Evolutionary conservation across 2,113 vertebrate species (phyloP), one percentile per base, ranked within the genome.

Genomic region (Pseudorhombus dupliciocellatus): DNA sequence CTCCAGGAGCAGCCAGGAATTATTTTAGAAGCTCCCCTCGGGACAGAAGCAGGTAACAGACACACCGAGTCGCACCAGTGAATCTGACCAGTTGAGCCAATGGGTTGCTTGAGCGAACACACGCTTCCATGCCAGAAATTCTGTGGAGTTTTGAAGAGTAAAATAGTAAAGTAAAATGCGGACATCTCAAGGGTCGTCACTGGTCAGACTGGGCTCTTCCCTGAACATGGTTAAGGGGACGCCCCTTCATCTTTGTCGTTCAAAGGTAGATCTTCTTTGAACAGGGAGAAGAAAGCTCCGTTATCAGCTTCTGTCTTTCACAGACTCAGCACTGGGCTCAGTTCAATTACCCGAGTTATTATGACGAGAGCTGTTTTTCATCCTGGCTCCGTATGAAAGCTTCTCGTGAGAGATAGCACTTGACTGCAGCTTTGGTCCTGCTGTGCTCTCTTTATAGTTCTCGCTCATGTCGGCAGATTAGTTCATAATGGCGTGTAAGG

Each of bases 361-460:
- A 71, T 40, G 80, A 71, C 21, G 42, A 54, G 66, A 66, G 65
- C 71, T 15, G 72, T 59, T 75, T 14, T 40, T 50, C 59, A 67
- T 57, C 21, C 61, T 68, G 65, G 82, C 74, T 64, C 22, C 53
- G 37, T 53, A 67, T 68, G 70, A 85, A 85, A 75, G 80, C 60
- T 54, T 81, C 42, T 80, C 42, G 74, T 73, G 68, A 88, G 78
- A 81, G 82, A 85, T 83, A 79, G 57, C 74, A 53, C 48, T 76
- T 83, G 52, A 44, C 18, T 37, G 67, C 77, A 53, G 80, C 75
- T 80, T 24, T 25, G 76, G 70, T 57, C 66, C 77, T 30, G 70
- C 79, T 66, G 53, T 15, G 52, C 67, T 86, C 70, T 69, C 55
- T 80, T 73, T 69, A 66, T 71, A 71, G 62, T 75, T 73, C 57